Conservation (phyloP, 2,888 invertebrate genomes). For the Lepidocyrtinus sp. region DNA sequence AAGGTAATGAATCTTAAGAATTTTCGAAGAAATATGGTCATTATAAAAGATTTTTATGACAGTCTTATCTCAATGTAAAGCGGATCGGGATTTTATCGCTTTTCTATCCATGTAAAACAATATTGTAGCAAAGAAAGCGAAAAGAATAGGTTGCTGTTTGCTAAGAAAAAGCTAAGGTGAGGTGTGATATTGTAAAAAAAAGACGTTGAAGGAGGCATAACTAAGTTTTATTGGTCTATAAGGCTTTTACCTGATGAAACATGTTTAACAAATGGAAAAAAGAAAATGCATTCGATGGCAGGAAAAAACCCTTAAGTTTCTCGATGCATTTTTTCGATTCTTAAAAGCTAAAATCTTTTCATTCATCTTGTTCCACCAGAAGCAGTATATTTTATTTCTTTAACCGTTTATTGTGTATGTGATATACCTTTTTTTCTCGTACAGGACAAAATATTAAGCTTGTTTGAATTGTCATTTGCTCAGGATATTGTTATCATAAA, state of each 20-base stretch:
- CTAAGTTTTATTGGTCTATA: background rate
- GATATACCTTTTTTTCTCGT: background rate
- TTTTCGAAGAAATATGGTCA: conserved; percentile 28
- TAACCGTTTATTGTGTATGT: background rate
- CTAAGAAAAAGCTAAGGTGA: conserved; percentile 23
- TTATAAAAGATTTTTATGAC: conserved; percentile 34
- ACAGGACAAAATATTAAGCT: background rate
- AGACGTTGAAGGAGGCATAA: background rate
- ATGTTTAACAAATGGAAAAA: background rate
- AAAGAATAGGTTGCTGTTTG: conserved; percentile 1
- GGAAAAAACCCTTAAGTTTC: background rate
- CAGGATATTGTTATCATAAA: background rate
- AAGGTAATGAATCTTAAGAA: background rate
- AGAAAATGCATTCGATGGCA: background rate
- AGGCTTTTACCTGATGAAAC: background rate
- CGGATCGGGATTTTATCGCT: conserved; percentile 12
- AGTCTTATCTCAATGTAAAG: conserved; percentile 1
- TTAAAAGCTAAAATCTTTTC: background rate
- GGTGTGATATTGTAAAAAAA: conserved; percentile 40
- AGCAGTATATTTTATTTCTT: background rate
- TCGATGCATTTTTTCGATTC: background rate
- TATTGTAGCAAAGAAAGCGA: background rate
- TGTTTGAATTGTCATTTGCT: background rate
- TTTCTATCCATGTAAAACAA: background rate
- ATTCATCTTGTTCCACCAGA: background rate